phyloP scores from a whole-genome alignment of 2,888 invertebrate genomes.

The Erebia aethiops region DNA sequence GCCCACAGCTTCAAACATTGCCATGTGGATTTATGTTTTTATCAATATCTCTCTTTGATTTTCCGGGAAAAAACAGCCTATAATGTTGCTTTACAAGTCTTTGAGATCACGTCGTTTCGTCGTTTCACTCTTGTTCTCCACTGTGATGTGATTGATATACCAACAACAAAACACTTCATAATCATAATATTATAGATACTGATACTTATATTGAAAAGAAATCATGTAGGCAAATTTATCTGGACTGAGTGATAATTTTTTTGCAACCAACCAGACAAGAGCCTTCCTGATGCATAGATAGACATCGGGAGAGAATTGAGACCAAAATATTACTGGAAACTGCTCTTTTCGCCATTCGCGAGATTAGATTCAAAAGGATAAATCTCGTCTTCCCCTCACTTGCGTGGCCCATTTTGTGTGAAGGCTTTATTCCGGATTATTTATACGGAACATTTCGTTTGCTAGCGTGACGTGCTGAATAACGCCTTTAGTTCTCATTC shows the following conservation, averaged over 20 bases:
- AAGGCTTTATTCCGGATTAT: slow-evolving; percentile 76
- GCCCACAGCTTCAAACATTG: too few relatives aligned
- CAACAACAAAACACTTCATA: too few relatives aligned
- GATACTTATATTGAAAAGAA: not conserved
- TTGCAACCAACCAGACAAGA: not conserved
- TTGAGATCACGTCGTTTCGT: too few relatives aligned
- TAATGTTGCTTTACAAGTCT: too few relatives aligned
- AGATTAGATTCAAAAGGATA: slow-evolving; percentile 80
- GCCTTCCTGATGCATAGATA: slow-evolving; percentile 54
- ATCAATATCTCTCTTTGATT: too few relatives aligned
- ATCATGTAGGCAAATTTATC: slow-evolving; percentile 25
- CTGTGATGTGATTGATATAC: too few relatives aligned
- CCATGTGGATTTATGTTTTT: too few relatives aligned
- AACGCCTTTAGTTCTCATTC: slow-evolving; percentile 61
- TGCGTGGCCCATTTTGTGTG: slow-evolving; percentile 71
- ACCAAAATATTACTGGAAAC: slow-evolving; percentile 66
- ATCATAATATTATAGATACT: too few relatives aligned
- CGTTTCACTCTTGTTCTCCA: too few relatives aligned
- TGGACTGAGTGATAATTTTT: slow-evolving; percentile 45
- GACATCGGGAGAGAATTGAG: slow-evolving; percentile 57
- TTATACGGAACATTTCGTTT: slow-evolving; percentile 72
- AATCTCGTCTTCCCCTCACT: slow-evolving; percentile 72
- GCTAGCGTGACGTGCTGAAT: slow-evolving; percentile 65
- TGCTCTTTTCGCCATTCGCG: slow-evolving; percentile 76
- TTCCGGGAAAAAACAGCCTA: too few relatives aligned